These are phyloP conservation scores for Leptopilina clavipes DNA, from an alignment of 1,140 invertebrate genomes.

Conservation along the genomic window DNA sequence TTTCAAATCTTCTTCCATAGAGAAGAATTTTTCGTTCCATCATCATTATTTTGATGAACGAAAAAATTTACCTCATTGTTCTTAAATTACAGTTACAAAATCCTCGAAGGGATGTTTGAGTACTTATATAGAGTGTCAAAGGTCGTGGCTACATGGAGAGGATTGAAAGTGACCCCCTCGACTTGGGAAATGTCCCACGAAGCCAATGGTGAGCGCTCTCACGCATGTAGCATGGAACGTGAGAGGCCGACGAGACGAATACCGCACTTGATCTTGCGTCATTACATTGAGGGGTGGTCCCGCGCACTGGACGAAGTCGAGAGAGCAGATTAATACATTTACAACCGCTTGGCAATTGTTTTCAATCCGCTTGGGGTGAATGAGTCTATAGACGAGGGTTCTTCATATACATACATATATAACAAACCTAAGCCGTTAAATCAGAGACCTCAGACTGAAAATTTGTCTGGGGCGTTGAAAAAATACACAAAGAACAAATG, in stretches of 20 bases:
- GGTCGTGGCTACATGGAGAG: constrained; percentile 43
- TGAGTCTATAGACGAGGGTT: constrained; percentile 8
- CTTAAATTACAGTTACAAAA: constrained; percentile 6
- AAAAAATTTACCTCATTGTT: no score
- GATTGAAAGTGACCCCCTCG: constrained; percentile 48
- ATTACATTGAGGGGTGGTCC: not conserved
- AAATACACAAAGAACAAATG: constrained; percentile 17
- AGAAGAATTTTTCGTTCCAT: no score
- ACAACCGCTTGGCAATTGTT: constrained; percentile 59
- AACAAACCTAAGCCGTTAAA: constrained; percentile 42
- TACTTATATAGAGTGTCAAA: not conserved
- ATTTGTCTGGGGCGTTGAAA: not conserved
- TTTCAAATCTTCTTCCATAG: no score
- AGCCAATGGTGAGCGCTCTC: constrained; percentile 55
- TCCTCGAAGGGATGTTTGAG: not conserved
- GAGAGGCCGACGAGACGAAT: constrained; percentile 52
- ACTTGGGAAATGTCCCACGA: constrained; percentile 52
- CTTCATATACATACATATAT: not conserved
- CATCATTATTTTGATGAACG: no score
- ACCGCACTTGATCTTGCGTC: constrained; percentile 45
- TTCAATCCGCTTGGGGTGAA: constrained; percentile 35
- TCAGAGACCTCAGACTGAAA: not conserved
- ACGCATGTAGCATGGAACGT: constrained; percentile 53
- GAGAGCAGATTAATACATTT: constrained; percentile 58
- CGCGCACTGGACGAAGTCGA: constrained; percentile 47